These are phyloP conservation scores for Dinoponera quadriceps DNA, from an alignment of 1,140 invertebrate species.

Conservation along the genomic window DNA sequence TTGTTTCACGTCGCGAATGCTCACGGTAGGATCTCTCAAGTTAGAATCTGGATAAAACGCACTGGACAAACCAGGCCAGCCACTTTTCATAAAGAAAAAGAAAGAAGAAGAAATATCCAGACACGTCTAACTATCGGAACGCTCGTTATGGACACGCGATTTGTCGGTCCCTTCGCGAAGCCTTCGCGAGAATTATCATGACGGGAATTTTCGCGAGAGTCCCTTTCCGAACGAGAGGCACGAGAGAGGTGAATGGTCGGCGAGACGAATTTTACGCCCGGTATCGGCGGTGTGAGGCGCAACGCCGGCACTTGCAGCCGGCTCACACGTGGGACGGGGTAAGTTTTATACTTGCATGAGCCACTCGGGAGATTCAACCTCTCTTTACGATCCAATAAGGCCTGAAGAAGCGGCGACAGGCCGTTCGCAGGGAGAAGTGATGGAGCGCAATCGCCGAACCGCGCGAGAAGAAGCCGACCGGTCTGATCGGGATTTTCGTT, in stretches of 20 bases:
- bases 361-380: constrained; percentile 48
- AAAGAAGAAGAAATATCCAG: no score
- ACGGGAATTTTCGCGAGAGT: constrained; percentile 10
- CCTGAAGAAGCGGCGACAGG: constrained; percentile 48
- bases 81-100: no score
- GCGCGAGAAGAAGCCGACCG: neutral
- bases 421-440: constrained; percentile 6
- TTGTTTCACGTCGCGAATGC: no score
- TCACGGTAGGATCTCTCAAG: no score
- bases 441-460: neutral
- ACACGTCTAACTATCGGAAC: neutral
- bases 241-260: neutral
- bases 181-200: constrained; percentile 4
- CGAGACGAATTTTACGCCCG: constrained; percentile 59
- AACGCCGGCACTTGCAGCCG: neutral
- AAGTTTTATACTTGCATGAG: constrained; percentile 74
- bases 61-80: no score
- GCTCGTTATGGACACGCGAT: constrained; percentile 32
- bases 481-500: constrained; percentile 4
- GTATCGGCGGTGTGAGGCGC: constrained; percentile 24
- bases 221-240: neutral
- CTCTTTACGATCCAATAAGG: constrained; percentile 75
- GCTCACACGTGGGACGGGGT: constrained; percentile 2
- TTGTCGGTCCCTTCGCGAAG: constrained; percentile 5
- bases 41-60: no score